Evolutionary conservation across 2,797 vertebrate genomes (phyloP).

Genomic region (Coreius guichenoti): DNA sequence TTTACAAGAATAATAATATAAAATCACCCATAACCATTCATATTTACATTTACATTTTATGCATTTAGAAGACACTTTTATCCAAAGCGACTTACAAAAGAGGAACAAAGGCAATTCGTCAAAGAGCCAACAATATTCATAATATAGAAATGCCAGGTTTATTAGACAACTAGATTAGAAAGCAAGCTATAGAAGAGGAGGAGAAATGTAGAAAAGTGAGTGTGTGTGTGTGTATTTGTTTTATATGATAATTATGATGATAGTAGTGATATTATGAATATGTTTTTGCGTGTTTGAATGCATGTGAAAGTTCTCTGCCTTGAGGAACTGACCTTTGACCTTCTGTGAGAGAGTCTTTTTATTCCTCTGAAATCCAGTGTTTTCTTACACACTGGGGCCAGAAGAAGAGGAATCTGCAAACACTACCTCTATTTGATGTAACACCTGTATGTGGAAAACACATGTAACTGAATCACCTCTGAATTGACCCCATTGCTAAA

Average conservation of each 20-base stretch:
- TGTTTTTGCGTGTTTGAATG: not conserved
- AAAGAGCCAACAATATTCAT: not conserved
- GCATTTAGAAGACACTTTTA: not conserved
- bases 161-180: not conserved
- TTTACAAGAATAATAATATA: too few relatives aligned
- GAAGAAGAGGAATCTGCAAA: conserved; percentile 39
- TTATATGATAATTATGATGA: not conserved
- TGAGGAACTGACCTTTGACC: conserved; percentile 34
- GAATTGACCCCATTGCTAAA: not conserved
- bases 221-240: not conserved
- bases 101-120: too few relatives aligned
- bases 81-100: not conserved
- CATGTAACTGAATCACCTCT: not conserved
- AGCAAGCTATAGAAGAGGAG: not conserved
- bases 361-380: conserved; percentile 22
- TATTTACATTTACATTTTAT: not conserved
- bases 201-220: not conserved
- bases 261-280: not conserved
- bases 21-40: not conserved
- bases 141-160: not conserved
- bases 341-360: conserved; percentile 11
- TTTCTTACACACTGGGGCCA: conserved; percentile 41
- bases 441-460: conserved; percentile 46
- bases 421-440: conserved; percentile 41
- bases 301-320: not conserved